phyloP scores from a whole-genome alignment of 23 tunicate genomes.

The Aplidium turbinatum region DNA sequence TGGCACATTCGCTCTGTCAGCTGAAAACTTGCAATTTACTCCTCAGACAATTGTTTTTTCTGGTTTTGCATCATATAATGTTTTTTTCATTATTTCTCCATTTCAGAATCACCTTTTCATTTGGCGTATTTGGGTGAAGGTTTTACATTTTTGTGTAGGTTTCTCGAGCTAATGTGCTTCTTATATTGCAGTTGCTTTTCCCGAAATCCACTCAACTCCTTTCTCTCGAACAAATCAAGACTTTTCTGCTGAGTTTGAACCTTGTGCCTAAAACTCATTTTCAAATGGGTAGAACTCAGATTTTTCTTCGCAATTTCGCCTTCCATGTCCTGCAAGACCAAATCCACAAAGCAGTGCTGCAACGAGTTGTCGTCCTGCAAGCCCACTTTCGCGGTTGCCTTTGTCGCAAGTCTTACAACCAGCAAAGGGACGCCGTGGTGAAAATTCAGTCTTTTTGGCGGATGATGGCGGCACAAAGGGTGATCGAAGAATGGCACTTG shows the following conservation, averaged over 20 bases:
- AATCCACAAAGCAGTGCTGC: constrained; percentile 38
- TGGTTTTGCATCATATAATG: too few species aligned
- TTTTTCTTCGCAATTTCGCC: constrained; percentile 54
- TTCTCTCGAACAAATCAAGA: constrained; percentile 17
- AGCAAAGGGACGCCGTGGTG: constrained; percentile 27
- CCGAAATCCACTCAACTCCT: constrained; percentile 13
- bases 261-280: constrained; percentile 28
- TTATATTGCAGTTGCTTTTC: constrained; percentile 35
- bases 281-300: constrained; percentile 44
- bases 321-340: constrained; percentile 16
- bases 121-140: too few species aligned
- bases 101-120: too few species aligned
- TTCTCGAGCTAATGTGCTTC: too few species aligned
- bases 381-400: constrained; percentile 34
- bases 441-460: constrained; percentile 64
- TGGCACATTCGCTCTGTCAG: too few species aligned
- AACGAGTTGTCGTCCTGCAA: constrained; percentile 34
- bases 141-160: too few species aligned
- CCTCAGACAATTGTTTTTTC: too few species aligned
- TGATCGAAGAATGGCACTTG: constrained; percentile 63
- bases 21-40: too few species aligned
- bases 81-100: too few species aligned
- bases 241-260: constrained; percentile 7
- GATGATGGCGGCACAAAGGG: constrained; percentile 41
- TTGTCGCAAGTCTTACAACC: constrained; percentile 25